Conservation (phyloP, 2,113 vertebrate genomes). For the Salvelinus sp. region DNA sequence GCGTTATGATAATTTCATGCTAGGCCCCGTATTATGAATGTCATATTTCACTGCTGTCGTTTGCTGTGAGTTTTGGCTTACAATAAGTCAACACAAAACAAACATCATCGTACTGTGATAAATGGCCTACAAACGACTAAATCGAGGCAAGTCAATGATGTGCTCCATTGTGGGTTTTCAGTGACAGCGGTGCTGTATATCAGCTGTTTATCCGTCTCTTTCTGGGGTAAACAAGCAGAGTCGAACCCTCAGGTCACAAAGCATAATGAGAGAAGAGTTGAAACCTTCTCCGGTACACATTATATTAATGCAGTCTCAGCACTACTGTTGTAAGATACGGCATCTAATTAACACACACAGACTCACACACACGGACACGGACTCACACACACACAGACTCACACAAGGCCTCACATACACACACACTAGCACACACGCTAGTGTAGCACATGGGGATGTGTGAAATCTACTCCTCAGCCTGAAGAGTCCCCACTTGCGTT, state of each 20-base stretch:
- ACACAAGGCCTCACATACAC: too few species aligned
- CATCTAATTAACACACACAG: too few species aligned
- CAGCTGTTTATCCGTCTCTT: constrained; percentile 27
- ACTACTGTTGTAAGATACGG: constrained; percentile 10
- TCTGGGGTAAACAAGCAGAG: constrained; percentile 39
- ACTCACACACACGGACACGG: too few species aligned
- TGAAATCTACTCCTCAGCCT: too few species aligned
- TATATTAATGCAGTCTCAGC: constrained; percentile 17
- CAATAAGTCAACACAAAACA: constrained; percentile 34
- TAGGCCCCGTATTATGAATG: not conserved
- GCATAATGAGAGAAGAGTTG: constrained; percentile 37
- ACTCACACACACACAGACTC: too few species aligned
- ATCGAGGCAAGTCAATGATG: constrained; percentile 21
- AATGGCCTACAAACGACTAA: constrained; percentile 21
- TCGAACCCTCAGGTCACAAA: constrained; percentile 46
- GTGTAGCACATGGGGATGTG: too few species aligned
- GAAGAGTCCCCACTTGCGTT: too few species aligned
- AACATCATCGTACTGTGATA: constrained; percentile 16
- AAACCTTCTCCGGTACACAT: constrained; percentile 4
- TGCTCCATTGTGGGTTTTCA: constrained; percentile 2
- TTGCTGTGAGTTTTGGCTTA: not conserved
- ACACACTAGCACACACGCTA: too few species aligned
- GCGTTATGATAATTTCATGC: not conserved
- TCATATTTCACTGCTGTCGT: constrained; percentile 21
- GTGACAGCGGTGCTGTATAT: too few species aligned